Conservation (phyloP, 2,113 vertebrate species). For the Dicentrarchus labrax region DNA sequence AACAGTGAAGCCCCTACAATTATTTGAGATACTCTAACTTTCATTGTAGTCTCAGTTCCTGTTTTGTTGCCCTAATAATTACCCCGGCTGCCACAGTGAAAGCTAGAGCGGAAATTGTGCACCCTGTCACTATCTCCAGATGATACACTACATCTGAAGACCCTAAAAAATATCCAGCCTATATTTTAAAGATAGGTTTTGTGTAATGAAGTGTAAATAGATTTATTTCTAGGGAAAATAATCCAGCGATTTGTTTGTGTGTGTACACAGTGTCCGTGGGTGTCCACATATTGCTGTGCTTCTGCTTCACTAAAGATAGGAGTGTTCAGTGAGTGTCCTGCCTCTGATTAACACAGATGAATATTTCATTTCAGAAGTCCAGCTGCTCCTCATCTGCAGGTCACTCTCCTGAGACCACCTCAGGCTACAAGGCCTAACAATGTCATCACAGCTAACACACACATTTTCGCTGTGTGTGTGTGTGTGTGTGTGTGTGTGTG, state of each 20-base stretch:
- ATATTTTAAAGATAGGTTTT: background rate
- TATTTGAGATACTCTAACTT: background rate
- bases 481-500: background rate
- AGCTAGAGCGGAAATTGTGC: background rate
- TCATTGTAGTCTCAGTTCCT: background rate
- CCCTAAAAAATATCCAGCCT: background rate
- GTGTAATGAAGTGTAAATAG: background rate
- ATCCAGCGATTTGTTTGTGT: background rate
- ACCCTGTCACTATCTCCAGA: background rate
- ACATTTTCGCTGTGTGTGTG: slow-evolving; percentile 17
- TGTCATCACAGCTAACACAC: slow-evolving; percentile 40
- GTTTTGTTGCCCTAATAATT: slow-evolving; percentile 4
- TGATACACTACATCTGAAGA: background rate
- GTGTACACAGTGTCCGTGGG: background rate
- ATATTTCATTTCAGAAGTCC: slow-evolving; percentile 75
- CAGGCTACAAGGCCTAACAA: slow-evolving; percentile 49
- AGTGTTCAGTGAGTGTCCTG: slow-evolving; percentile 38
- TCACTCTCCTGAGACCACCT: slow-evolving; percentile 54
- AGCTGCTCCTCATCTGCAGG: slow-evolving; percentile 73
- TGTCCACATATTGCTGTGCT: background rate
- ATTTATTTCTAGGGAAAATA: no score
- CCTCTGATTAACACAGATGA: slow-evolving; percentile 63
- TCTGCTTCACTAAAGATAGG: slow-evolving; percentile 27
- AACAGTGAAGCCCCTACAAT: background rate
- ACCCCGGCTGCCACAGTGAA: background rate